Evolutionary conservation across 2,888 invertebrate genomes (phyloP).

Genomic region (Euzetes globulus): DNA sequence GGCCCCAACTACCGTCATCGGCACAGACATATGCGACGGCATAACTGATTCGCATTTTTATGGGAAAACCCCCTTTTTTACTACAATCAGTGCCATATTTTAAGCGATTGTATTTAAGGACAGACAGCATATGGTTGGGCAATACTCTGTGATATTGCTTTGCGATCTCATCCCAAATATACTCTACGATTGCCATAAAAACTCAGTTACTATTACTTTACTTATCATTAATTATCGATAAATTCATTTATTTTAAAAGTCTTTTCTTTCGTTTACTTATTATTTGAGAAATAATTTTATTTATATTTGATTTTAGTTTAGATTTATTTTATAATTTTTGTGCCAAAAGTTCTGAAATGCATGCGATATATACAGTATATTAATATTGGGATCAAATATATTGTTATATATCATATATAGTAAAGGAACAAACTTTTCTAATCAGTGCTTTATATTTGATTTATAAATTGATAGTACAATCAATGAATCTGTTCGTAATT

Average conservation of each 20-base stretch:
- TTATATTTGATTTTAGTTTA: neutral
- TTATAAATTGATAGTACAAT: neutral
- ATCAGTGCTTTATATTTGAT: neutral
- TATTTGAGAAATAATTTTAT: neutral
- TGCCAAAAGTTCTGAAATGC: neutral
- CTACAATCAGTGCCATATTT: neutral
- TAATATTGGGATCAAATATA: neutral
- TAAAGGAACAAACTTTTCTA: neutral
- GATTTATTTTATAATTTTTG: slow-evolving; percentile 11
- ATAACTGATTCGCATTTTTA: neutral
- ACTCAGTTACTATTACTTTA: neutral
- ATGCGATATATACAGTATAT: neutral
- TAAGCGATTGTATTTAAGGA: neutral
- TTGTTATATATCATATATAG: neutral
- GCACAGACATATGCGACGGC: neutral
- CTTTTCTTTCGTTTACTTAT: neutral
- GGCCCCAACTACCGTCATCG: neutral
- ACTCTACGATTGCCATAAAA: slow-evolving; percentile 17
- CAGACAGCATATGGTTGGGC: neutral
- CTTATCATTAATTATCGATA: neutral
- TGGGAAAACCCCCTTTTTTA: neutral
- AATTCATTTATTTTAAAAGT: neutral
- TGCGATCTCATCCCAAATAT: slow-evolving; percentile 23
- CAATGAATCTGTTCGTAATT: slow-evolving; percentile 7
- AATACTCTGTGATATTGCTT: slow-evolving; percentile 26